Evolutionary conservation across 2,888 invertebrate genomes (phyloP).

Genomic region (Volucella bombylans): DNA sequence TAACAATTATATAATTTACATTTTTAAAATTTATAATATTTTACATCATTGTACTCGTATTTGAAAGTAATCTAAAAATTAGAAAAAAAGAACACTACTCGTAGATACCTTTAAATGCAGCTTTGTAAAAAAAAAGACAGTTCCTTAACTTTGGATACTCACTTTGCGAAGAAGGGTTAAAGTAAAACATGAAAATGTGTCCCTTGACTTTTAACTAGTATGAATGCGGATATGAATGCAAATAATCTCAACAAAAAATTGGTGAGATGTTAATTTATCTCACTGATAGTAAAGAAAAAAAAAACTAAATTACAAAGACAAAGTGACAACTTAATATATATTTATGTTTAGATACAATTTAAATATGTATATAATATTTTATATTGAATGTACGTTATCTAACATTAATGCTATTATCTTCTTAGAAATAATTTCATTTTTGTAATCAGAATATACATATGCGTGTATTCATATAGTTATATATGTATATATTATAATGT

Average conservation of each 20-base stretch:
- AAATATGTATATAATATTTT: conserved; percentile 6
- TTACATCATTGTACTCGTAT: too few species aligned
- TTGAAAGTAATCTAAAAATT: too few species aligned
- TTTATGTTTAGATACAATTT: conserved; percentile 32
- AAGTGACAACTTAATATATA: conserved; percentile 26
- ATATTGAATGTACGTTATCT: conserved; percentile 35
- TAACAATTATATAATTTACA: background rate
- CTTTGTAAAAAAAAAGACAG: conserved; percentile 23
- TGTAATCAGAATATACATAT: conserved; percentile 4
- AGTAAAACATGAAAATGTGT: background rate
- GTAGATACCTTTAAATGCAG: conserved; percentile 8
- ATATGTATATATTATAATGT: conserved; percentile 5
- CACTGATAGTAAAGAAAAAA: too few species aligned
- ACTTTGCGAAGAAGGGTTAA: conserved; percentile 2
- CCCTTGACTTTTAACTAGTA: background rate
- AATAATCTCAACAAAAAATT: background rate
- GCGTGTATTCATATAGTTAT: too few species aligned
- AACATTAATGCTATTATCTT: conserved; percentile 37
- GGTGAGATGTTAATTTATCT: background rate
- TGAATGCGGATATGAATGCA: conserved; percentile 2
- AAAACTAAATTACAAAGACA: conserved; percentile 4
- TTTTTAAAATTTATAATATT: too few species aligned
- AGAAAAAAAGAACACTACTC: conserved; percentile 33
- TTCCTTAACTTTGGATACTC: conserved; percentile 36
- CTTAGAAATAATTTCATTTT: conserved; percentile 28